Conservation (phyloP, 2,113 vertebrate genomes). For the Ophthalmolycus amberensis region DNA sequence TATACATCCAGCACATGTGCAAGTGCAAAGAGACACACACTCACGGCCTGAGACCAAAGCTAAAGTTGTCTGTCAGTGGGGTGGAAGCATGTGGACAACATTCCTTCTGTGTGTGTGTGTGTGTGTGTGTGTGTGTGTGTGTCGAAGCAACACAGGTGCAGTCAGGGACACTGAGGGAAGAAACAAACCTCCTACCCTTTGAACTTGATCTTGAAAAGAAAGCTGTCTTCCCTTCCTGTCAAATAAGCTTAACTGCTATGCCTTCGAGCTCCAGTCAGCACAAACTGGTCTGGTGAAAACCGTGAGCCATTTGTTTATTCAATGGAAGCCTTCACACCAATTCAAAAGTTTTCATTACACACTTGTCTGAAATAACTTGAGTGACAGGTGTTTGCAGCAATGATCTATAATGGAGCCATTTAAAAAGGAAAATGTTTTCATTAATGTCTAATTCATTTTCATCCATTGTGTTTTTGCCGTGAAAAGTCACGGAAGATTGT, state of each 20-base stretch:
- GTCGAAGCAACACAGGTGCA: constrained; percentile 76
- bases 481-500: background rate
- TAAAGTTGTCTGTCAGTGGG: constrained; percentile 57
- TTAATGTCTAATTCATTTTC: background rate
- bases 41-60: constrained; percentile 25
- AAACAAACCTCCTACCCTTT: constrained; percentile 74
- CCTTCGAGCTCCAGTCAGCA: constrained; percentile 66
- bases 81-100: constrained; percentile 39
- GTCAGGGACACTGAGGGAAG: constrained; percentile 78
- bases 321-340: background rate
- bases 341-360: constrained; percentile 12
- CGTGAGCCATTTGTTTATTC: constrained; percentile 13
- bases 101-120: background rate
- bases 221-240: constrained; percentile 75
- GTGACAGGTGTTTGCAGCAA: constrained; percentile 26
- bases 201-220: constrained; percentile 83
- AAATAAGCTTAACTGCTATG: constrained; percentile 71
- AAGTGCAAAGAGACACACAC: constrained; percentile 28
- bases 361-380: constrained; percentile 12
- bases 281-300: constrained; percentile 53
- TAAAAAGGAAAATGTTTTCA: background rate
- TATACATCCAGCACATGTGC: background rate
- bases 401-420: background rate
- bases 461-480: background rate
- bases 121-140: constrained; percentile 20